Conservation (phyloP, 2,888 invertebrate genomes). For the Drosophila bunnanda region DNA sequence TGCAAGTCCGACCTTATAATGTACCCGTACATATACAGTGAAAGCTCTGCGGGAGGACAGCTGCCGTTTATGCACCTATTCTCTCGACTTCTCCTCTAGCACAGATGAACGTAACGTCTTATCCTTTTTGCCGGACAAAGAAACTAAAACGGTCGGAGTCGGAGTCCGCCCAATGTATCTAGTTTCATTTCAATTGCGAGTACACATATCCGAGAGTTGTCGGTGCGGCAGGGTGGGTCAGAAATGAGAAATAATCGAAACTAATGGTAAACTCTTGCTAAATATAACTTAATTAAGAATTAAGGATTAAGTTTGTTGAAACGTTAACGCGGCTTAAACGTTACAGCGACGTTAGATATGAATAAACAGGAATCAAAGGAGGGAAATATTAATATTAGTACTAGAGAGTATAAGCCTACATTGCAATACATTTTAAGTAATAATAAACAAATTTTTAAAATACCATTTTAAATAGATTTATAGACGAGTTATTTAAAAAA, state of each 20-base stretch:
- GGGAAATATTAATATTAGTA: no score
- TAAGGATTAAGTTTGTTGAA: no score
- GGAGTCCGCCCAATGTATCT: constrained; percentile 36
- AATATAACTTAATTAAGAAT: background rate
- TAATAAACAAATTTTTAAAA: no score
- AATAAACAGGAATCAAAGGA: no score
- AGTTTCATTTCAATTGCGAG: constrained; percentile 38
- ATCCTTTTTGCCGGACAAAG: constrained; percentile 38
- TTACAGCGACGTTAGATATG: no score
- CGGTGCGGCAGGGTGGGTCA: background rate
- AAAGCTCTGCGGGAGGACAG: constrained; percentile 41
- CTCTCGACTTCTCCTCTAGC: constrained; percentile 24
- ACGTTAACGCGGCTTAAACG: no score
- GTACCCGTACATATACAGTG: constrained; percentile 32
- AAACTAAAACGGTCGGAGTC: constrained; percentile 23
- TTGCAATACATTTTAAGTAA: no score
- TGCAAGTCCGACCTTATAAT: constrained; percentile 35
- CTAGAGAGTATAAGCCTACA: no score
- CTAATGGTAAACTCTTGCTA: background rate
- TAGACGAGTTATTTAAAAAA: no score
- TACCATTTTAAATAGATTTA: no score
- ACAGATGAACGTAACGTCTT: constrained; percentile 39
- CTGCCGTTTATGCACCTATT: constrained; percentile 28
- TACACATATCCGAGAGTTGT: constrained; percentile 24
- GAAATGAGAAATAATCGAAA: background rate